phyloP scores from a whole-genome alignment of 1,140 invertebrate genomes.

The Drosophila kepulauana region DNA sequence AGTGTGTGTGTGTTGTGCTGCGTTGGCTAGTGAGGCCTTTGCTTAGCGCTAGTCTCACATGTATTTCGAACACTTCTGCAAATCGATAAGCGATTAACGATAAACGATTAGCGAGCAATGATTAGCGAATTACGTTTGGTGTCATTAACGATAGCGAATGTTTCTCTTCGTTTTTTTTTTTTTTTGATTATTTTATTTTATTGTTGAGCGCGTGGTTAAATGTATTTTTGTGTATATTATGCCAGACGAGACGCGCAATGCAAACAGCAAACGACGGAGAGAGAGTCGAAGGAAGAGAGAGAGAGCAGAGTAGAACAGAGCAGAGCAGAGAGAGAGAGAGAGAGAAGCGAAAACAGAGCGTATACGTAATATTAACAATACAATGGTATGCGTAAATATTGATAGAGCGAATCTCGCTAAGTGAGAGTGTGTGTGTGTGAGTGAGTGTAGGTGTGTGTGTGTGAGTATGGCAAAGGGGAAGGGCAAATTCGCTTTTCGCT shows the following conservation, averaged over 20 bases:
- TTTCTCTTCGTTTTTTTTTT: background rate
- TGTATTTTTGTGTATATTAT: constrained; percentile 31
- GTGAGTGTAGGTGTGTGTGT: constrained; percentile 27
- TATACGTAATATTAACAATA: constrained; percentile 76
- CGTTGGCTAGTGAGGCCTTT: constrained; percentile 54
- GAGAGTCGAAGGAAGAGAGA: constrained; percentile 7
- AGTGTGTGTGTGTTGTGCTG: constrained; percentile 42
- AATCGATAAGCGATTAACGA: constrained; percentile 14
- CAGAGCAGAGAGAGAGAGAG: background rate
- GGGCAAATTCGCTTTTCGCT: constrained; percentile 66
- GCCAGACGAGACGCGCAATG: constrained; percentile 3
- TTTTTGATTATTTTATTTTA: constrained; percentile 4
- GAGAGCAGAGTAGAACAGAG: constrained; percentile 13
- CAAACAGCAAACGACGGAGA: constrained; percentile 13
- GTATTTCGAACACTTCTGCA: constrained; percentile 55
- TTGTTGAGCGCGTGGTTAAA: constrained; percentile 21
- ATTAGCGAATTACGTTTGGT: background rate
- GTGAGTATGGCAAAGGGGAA: constrained; percentile 32
- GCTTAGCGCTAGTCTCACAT: constrained; percentile 57
- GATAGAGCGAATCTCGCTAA: constrained; percentile 66
- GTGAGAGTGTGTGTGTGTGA: constrained; percentile 26
- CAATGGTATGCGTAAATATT: constrained; percentile 79
- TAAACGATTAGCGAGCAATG: constrained; percentile 1
- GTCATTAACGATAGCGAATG: constrained; percentile 2
- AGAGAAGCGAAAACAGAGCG: constrained; percentile 48